Evolutionary conservation across 1,140 invertebrate species (phyloP).

Genomic region (Semibalanus balanoides): DNA sequence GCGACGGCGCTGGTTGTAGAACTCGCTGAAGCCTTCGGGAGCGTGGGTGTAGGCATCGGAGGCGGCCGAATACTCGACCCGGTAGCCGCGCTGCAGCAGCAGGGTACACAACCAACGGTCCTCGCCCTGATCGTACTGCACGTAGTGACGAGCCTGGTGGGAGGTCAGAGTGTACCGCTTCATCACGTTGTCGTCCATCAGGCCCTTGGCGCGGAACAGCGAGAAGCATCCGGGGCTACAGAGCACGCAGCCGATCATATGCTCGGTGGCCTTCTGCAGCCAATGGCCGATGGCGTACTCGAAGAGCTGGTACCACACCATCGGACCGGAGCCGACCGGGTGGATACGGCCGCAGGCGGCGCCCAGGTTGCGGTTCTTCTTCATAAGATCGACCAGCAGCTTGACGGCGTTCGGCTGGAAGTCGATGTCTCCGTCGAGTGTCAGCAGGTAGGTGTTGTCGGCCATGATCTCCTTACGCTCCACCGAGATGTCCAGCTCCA

Average conservation of each 20-base stretch:
- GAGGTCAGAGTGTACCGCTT: slow-evolving; percentile 87
- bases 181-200: slow-evolving; percentile 99
- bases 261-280: slow-evolving; percentile 98
- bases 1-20: slow-evolving; percentile 88
- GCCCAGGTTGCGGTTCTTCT: slow-evolving; percentile 94
- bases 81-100: slow-evolving; percentile 84
- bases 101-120: slow-evolving; percentile 93
- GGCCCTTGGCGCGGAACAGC: slow-evolving; percentile 84
- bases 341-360: slow-evolving; percentile 97
- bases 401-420: slow-evolving; percentile 93
- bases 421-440: slow-evolving; percentile 95
- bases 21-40: slow-evolving; percentile 87
- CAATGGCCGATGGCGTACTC: slow-evolving; percentile 99
- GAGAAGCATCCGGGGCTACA: slow-evolving; percentile 99
- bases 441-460: slow-evolving; percentile 92
- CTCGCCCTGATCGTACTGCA: slow-evolving; percentile 96
- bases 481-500: slow-evolving; percentile 85
- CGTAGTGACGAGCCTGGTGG: slow-evolving; percentile 87
- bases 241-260: slow-evolving; percentile 93
- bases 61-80: slow-evolving; percentile 95
- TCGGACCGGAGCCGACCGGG: slow-evolving; percentile 88
- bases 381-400: slow-evolving; percentile 92
- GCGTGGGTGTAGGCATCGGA: slow-evolving; percentile 95
- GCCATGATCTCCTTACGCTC: slow-evolving; percentile 87
- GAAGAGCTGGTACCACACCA: slow-evolving; percentile 99